Conservation (phyloP, 2,888 invertebrate species). For the Drosophila flavopinicola region DNA sequence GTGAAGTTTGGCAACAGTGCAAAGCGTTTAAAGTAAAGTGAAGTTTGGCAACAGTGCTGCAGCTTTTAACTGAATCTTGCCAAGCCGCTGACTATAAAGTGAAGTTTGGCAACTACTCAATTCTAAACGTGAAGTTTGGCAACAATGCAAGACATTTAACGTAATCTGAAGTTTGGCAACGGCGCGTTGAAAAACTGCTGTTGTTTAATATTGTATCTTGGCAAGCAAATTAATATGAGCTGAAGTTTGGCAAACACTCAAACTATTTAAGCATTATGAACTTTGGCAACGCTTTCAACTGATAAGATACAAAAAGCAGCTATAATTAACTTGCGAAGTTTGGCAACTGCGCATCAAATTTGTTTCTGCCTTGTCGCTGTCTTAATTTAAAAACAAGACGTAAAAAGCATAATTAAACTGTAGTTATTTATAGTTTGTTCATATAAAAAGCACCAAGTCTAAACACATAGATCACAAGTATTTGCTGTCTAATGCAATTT, state of each 20-base stretch:
- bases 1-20: conserved; percentile 30
- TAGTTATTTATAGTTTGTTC: conserved; percentile 1
- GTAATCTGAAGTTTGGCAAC: no score
- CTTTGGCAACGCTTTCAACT: no score
- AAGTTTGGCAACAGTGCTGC: conserved; percentile 18
- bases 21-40: neutral
- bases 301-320: no score
- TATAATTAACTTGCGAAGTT: no score
- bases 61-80: no score
- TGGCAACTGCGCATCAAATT: neutral
- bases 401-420: neutral
- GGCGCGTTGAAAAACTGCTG: no score
- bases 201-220: no score
- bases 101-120: conserved; percentile 24
- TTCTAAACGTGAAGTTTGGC: conserved; percentile 19
- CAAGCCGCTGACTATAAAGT: neutral
- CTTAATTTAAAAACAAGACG: neutral
- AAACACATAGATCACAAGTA: neutral
- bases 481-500: conserved; percentile 1
- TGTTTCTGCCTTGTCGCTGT: neutral
- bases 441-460: neutral
- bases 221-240: neutral
- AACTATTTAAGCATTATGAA: no score
- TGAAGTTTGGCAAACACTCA: neutral
- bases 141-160: conserved; percentile 17